Conservation (phyloP, 2,888 invertebrate species). For the Sialis fuliginosa region DNA sequence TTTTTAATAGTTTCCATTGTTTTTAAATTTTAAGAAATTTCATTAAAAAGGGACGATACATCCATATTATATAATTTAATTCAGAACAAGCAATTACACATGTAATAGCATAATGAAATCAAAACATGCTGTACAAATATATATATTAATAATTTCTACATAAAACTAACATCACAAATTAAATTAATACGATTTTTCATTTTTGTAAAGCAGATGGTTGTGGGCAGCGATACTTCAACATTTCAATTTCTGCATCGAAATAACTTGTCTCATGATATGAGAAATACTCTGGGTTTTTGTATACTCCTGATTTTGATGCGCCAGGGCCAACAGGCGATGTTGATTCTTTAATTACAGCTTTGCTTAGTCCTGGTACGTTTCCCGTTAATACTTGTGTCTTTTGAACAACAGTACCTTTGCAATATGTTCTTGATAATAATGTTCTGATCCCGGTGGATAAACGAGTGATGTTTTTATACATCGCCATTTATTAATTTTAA, state of each 20-base stretch:
- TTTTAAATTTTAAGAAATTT: too few species aligned
- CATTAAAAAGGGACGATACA: too few species aligned
- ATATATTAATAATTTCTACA: constrained; percentile 3
- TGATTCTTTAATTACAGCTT: constrained; percentile 33
- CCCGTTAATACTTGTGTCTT: too few species aligned
- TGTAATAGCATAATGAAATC: background rate
- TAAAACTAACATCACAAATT: background rate
- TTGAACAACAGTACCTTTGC: too few species aligned
- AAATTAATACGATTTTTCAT: background rate
- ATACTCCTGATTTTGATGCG: constrained; percentile 47
- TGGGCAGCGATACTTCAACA: constrained; percentile 59
- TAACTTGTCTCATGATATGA: constrained; percentile 59
- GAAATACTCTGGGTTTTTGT: constrained; percentile 81
- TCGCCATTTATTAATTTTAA: too few species aligned
- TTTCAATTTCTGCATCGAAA: constrained; percentile 72
- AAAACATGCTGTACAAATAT: background rate
- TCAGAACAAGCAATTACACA: background rate
- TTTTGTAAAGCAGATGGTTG: constrained; percentile 47
- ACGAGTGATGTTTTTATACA: too few species aligned
- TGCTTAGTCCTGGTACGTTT: constrained; percentile 48
- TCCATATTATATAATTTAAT: too few species aligned
- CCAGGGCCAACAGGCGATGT: constrained; percentile 49
- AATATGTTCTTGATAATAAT: too few species aligned
- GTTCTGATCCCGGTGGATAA: too few species aligned
- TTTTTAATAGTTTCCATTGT: too few species aligned